Base-by-base conservation (phyloP, 2,113 vertebrate species). In the Lepus timidus region DNA sequence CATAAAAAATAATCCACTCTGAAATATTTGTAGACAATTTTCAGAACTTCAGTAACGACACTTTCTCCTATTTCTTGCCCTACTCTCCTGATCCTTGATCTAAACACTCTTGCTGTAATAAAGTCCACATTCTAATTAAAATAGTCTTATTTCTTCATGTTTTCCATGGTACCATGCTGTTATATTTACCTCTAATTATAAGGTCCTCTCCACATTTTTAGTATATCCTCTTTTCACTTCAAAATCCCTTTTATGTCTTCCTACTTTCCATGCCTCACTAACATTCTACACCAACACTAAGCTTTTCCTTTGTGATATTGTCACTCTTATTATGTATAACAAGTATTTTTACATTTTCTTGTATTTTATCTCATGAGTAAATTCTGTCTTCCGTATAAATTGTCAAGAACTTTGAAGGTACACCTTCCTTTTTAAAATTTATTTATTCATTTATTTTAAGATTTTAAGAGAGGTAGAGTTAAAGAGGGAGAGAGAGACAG, bases 291-390 rank as follows among this genome's bases (percentile, higher is more conserved):
- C 64, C 39, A 75, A 61, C 2, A 68, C 6, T 86, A 78, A 71
- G 90, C 86, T 44, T 88, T 88, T 84, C 25, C 49, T 82, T 92
- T 51, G 76, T 86, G 39, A 71, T 16, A 49, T 14, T 76, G 3
- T 27, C 31, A 12, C 44, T 76, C 6, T 55, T 55, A 52, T 74
- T 81, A 82, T 73, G 6, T 68, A 10, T 88, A 64, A 64, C 4
- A 36, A 58, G 6, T 55, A 36, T 81, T 83, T 91, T 80, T 29
- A 27, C 58, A 75, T 85, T 92, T 76, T 64, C 36, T 33, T 75
- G 3, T 1, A 27, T 78, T 70, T 17, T 71, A 71, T 67, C 85
- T 74, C 0, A 1, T 71, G 29, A 85, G 62, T 62, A 94, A 79
- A 70, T 80, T 67, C n/a, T 58, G 12, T 71, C 25, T 89, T 94